Evolutionary conservation across 2,113 vertebrate species (phyloP).

Genomic region (Lanius collurio): DNA sequence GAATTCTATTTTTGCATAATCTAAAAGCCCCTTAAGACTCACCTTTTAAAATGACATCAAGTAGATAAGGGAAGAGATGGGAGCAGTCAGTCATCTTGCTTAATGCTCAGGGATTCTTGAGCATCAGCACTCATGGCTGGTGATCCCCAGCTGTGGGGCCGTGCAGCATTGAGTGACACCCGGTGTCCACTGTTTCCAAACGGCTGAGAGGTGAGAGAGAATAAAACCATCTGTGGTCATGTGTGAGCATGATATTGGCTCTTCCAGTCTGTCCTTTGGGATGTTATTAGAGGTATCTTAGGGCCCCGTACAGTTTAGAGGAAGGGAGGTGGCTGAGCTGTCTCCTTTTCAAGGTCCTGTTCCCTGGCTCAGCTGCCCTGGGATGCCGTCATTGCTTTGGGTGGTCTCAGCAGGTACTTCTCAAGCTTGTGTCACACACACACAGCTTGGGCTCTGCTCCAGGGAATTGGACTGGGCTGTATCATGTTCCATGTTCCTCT

Average conservation of each 20-base stretch:
- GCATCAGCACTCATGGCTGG: not conserved
- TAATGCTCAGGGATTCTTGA: not conserved
- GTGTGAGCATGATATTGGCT: not conserved
- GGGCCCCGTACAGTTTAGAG: not conserved
- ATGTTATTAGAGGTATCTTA: not conserved
- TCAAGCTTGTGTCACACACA: not conserved
- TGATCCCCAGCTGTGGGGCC: not conserved
- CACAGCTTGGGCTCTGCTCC: not conserved
- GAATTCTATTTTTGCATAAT: slow-evolving; percentile 44
- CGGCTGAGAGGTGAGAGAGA: not conserved
- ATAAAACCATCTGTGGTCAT: not conserved
- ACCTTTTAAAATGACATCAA: slow-evolving; percentile 20
- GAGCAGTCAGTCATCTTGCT: not conserved
- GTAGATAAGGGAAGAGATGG: not conserved
- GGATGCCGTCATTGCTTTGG: not conserved
- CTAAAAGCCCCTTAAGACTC: slow-evolving; percentile 36
- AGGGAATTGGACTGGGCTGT: not conserved
- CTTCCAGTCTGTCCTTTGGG: not conserved
- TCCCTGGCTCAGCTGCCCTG: not conserved
- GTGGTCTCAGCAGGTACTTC: not conserved
- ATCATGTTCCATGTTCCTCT: not conserved
- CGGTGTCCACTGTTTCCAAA: not conserved
- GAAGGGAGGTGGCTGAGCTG: not conserved
- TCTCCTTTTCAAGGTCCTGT: not conserved
- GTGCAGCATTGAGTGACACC: not conserved